Evolutionary conservation across 2,113 vertebrate species (phyloP).

Genomic region (Hyla sarda): DNA sequence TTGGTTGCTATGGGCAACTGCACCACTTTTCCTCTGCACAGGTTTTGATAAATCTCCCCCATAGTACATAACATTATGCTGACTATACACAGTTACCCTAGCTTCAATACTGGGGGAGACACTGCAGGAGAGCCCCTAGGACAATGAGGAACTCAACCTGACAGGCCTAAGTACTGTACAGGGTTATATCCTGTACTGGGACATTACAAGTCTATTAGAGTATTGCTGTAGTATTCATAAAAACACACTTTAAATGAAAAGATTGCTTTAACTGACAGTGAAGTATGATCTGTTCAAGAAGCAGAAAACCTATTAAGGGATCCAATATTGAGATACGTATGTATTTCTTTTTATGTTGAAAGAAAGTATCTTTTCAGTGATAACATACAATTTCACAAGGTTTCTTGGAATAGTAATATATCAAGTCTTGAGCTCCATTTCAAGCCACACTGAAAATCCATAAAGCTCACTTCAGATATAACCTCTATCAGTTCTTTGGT

Average conservation of each 20-base stretch:
- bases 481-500: conserved; percentile 14
- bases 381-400: conserved; percentile 8
- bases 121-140: no score
- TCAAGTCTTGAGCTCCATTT: conserved; percentile 8
- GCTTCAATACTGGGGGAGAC: no score
- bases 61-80: no score
- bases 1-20: no score
- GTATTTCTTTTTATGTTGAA: neutral
- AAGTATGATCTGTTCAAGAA: neutral
- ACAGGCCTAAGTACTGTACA: no score
- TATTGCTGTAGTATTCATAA: neutral
- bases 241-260: neutral
- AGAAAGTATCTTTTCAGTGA: conserved; percentile 14
- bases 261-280: neutral
- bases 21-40: no score
- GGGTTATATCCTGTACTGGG: no score
- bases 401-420: conserved; percentile 6
- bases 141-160: no score
- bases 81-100: no score
- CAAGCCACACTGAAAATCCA: neutral
- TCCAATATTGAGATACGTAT: neutral
- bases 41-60: no score
- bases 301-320: neutral
- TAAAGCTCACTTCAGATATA: conserved; percentile 30
- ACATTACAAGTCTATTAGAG: no score